phyloP scores from a whole-genome alignment of 1,140 invertebrate genomes.

The Archivesica marissinica region DNA sequence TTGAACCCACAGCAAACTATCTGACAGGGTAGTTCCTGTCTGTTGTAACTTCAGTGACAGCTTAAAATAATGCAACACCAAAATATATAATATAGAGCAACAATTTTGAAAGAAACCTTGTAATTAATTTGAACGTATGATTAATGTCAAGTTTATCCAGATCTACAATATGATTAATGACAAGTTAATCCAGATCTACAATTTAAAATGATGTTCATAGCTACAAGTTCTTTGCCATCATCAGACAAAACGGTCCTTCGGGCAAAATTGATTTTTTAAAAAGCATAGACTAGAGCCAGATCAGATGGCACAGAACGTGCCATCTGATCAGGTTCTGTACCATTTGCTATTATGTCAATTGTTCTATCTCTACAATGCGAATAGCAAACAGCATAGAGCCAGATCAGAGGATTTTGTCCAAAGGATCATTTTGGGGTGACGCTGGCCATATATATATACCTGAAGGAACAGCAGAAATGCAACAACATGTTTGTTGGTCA shows the following conservation, averaged over 20 bases:
- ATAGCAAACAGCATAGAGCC: not conserved
- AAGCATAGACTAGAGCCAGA: too few species aligned
- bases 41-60: constrained; percentile 32
- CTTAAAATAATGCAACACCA: constrained; percentile 8
- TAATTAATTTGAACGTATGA: not conserved
- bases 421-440: not conserved
- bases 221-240: too few species aligned
- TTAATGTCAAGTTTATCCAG: not conserved
- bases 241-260: too few species aligned
- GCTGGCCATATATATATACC: not conserved
- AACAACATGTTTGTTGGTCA: constrained; percentile 23
- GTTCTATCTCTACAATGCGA: too few species aligned
- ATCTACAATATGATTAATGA: not conserved
- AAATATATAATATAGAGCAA: not conserved
- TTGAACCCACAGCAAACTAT: constrained; percentile 34
- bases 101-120: too few species aligned
- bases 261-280: too few species aligned
- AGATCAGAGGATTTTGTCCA: not conserved
- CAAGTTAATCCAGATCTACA: not conserved
- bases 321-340: too few species aligned
- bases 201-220: not conserved
- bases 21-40: not conserved
- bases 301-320: too few species aligned
- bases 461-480: constrained; percentile 29
- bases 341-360: too few species aligned